Base-by-base conservation (phyloP, 2,113 vertebrate genomes). In the Nesogale talazaci region DNA sequence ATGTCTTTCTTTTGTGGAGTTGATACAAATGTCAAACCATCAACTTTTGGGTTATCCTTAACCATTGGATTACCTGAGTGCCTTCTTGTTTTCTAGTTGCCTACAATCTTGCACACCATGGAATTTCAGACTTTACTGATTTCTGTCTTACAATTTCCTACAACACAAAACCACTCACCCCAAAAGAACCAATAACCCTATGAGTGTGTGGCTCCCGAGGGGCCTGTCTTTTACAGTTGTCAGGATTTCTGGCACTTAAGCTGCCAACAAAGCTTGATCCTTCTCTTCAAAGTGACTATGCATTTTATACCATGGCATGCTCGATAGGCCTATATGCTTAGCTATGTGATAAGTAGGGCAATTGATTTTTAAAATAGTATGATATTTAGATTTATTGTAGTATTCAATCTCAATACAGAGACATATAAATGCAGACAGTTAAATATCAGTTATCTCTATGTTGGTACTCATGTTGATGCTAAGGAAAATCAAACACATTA, bases 351-450 rank as follows among this genome's bases (percentile, higher is more conserved):
- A 78, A 79, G 59, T 31, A 76, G 22, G 14, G 27, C 2, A 81
- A 2, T 80, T 79, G 25, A 70, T 70, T 87, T 89, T 25, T 2
- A 80, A 61, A 74, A 72, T 65, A 6, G 20, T 52, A 22, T 57
- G n/a, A 22, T 2, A 56, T 83, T 83, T 93, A 42, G 61, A 83
- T 86, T 94, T 34, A 78, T 59, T 81, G 81, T 22, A 72, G 23
- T 70, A 52, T 57, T 92, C 59, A 56, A 83, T 67, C 86, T 91
- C 36, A 79, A 63, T 36, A 56, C 59, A 52, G 74, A 93, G 70
- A 36, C 29, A 63, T 25, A 10, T 72, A 82, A 76, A 59, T 42
- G 6, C 17, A 78, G 36, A 14, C 8, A 70, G 19, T 70, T 5
- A 65, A 63, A 42, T 84, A 5, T 85, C 57, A 67, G 6, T 85